Percentiles rank a stretch among this genome's conserved stretches.
phyloP scores from a whole-genome alignment of 1,140 invertebrate species.

The Cheumatopsyche charites region DNA sequence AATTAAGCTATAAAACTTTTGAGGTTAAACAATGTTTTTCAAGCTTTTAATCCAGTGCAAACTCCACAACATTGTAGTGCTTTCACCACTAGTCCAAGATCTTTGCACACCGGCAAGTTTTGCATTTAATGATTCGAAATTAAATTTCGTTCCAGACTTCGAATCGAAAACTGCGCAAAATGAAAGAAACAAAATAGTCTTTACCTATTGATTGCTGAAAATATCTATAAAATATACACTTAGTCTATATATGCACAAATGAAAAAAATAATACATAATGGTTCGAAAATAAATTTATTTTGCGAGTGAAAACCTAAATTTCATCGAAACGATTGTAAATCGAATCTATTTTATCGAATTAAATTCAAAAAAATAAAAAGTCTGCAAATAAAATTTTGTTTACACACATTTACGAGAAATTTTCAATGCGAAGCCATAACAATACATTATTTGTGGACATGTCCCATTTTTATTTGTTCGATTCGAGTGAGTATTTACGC shows the following conservation, averaged over 20 bases:
- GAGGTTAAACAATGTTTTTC: not conserved
- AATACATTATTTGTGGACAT: constrained; percentile 10
- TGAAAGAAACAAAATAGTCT: constrained; percentile 35
- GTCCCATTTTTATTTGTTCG: constrained; percentile 13
- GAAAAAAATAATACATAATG: no score
- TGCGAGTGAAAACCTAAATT: no score
- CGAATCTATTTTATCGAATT: no score
- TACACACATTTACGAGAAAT: not conserved
- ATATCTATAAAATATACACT: not conserved
- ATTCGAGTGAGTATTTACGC: constrained; percentile 11
- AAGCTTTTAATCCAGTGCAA: constrained; percentile 5
- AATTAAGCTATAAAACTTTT: not conserved
- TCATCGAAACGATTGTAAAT: no score
- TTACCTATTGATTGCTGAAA: not conserved
- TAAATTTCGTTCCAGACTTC: constrained; percentile 43
- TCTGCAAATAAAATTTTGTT: not conserved
- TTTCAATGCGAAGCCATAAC: constrained; percentile 14
- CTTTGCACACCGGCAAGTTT: not conserved
- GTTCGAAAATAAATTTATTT: no score
- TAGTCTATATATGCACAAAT: no score
- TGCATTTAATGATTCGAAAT: constrained; percentile 47
- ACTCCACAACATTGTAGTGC: not conserved
- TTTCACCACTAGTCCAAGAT: constrained; percentile 16
- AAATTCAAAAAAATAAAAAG: no score
- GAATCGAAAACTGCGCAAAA: constrained; percentile 38